These are phyloP conservation scores for Coelopa pilipes DNA, from an alignment of 2,888 invertebrate species.

Conservation along the genomic window DNA sequence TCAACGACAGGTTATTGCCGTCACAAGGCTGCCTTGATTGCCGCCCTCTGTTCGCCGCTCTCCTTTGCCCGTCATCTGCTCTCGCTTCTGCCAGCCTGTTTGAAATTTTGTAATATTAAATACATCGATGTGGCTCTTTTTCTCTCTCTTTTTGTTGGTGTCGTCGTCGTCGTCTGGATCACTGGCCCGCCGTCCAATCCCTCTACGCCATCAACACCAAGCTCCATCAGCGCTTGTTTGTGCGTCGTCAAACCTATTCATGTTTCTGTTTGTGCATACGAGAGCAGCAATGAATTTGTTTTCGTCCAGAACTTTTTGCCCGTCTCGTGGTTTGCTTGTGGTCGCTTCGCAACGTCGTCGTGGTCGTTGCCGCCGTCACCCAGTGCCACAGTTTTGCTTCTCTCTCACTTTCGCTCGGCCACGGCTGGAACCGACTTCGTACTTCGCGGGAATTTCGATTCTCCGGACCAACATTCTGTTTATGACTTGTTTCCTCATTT, in stretches of 20 bases:
- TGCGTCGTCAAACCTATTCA: constrained; percentile 1
- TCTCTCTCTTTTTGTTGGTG: not conserved
- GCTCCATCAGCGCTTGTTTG: not conserved
- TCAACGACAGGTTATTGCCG: constrained; percentile 30
- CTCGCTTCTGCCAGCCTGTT: not conserved
- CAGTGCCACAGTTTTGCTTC: constrained; percentile 35
- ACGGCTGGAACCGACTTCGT: too few relatives aligned
- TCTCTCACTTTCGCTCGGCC: not conserved
- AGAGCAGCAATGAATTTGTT: not conserved
- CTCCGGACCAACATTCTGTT: too few relatives aligned
- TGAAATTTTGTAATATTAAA: constrained; percentile 7
- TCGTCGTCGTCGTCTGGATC: not conserved
- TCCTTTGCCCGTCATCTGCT: not conserved
- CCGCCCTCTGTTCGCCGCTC: too few relatives aligned
- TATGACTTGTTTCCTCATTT: too few relatives aligned
- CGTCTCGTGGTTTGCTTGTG: not conserved
- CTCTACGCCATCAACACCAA: too few relatives aligned
- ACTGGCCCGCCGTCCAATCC: not conserved
- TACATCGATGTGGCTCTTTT: not conserved
- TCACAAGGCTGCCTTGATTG: not conserved
- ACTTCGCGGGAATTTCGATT: not conserved
- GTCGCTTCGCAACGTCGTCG: too few relatives aligned
- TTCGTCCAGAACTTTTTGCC: not conserved
- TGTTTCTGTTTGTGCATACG: not conserved
- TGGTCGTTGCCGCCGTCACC: constrained; percentile 19